A percentile compares a stretch with the other conserved stretches of the same genome.
These are phyloP conservation scores for Carcharodon carcharias DNA, from an alignment of 2,797 vertebrate species.

Conservation along the genomic window DNA sequence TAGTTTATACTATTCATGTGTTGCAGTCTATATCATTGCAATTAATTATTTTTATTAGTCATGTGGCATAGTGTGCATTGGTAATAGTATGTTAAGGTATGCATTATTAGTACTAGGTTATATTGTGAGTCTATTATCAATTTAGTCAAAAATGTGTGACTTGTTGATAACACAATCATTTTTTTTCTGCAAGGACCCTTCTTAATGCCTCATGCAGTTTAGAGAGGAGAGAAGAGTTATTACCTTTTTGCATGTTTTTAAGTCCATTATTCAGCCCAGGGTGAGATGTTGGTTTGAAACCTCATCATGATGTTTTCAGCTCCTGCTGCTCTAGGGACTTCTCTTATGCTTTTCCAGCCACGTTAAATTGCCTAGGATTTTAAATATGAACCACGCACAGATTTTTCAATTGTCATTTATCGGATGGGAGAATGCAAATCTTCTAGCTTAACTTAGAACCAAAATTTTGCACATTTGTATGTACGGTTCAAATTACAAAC, in stretches of 20 bases:
- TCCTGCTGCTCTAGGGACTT: background rate
- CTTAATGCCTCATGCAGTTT: background rate
- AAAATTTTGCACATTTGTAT: background rate
- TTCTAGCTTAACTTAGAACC: background rate
- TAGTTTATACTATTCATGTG: background rate
- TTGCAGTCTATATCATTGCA: background rate
- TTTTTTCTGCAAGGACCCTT: background rate
- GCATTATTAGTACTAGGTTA: background rate
- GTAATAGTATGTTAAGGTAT: background rate
- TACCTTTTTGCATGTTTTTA: background rate
- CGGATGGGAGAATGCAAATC: conserved; percentile 10
- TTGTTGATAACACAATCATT: background rate
- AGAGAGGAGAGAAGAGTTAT: background rate
- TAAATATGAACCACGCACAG: background rate
- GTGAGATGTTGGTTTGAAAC: conserved; percentile 28
- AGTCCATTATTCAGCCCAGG: background rate
- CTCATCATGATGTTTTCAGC: conserved; percentile 16
- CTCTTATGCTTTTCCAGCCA: background rate
- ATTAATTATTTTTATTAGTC: background rate
- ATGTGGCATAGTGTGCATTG: background rate
- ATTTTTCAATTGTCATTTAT: conserved; percentile 18
- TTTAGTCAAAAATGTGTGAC: background rate
- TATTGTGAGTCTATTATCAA: background rate
- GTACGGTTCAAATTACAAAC: background rate
- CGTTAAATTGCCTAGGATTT: background rate